Evolutionary conservation across 2,113 vertebrate species (phyloP), one percentile per base, ranked within the genome.

Genomic region (Excalfactoria chinensis): DNA sequence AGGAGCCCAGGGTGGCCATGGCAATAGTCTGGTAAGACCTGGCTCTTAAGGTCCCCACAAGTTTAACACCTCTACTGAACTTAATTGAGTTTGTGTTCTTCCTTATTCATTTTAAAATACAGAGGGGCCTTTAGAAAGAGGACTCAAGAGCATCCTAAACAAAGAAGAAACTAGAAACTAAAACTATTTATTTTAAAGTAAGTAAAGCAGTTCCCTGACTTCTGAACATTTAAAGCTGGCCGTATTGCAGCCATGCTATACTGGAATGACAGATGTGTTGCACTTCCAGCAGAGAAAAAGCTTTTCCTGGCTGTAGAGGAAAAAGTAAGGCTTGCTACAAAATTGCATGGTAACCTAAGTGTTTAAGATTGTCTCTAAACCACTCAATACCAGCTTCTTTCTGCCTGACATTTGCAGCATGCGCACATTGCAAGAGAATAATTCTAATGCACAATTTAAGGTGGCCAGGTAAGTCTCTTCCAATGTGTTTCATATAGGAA

Each of bases 331-430:
- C 67, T 89, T 92, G 87, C 89, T 94, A 91, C 91, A 94, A 94
- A 94, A 93, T 88, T 84, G 85, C 72, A 83, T 40, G 84, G 85
- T 87, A 93, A 68, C 79, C 48, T 56, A 74, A 91, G 76, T 71
- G 56, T 89, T 95, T 93, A 87, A 94, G 71, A 85, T 46, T 79
- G 89, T 92, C 85, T 80, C 66, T 71, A 92, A 95, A 93, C 72
- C 44, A 77, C 82, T 78, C 43, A 56, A 92, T 94, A 40, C n/a
- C 19, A 92, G 58, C 64, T 89, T 51, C 64, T 86, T 74, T 85
- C 78, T 94, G 72, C 81, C 85, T 92, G 82, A 86, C 21, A 44
- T 84, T 83, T 93, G 62, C 85, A 87, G n/a, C 51, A 66, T 32
- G 82, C 41, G 56, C 51, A 89, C 91, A 94, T 48, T 85, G 72